These are phyloP conservation scores for Vollenhovia emeryi DNA, from an alignment of 1,140 invertebrate genomes.

Conservation along the genomic window DNA sequence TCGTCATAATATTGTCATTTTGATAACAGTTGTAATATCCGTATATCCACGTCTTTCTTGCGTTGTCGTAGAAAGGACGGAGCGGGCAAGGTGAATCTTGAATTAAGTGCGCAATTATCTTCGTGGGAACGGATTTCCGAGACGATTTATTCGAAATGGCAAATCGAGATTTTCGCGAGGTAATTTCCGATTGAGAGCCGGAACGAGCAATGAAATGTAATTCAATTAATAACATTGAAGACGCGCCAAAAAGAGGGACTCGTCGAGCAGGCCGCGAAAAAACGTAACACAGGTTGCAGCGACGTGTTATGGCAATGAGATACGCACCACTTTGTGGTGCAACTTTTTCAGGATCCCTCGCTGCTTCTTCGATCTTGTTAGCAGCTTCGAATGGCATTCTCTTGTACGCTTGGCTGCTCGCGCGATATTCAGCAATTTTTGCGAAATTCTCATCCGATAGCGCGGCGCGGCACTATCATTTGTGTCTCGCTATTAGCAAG, in stretches of 20 bases:
- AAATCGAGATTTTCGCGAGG: not conserved
- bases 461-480: conserved; percentile 1
- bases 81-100: not conserved
- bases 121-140: not conserved
- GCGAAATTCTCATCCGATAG: not conserved
- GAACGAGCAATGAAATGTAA: not conserved
- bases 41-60: not conserved
- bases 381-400: conserved; percentile 35
- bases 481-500: conserved; percentile 29
- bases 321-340: conserved; percentile 23
- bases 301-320: conserved; percentile 27
- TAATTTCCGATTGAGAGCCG: not conserved
- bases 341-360: conserved; percentile 28
- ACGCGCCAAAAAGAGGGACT: not conserved
- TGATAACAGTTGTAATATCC: not conserved
- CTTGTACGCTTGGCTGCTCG: conserved; percentile 12
- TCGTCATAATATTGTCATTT: conserved; percentile 20
- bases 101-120: not conserved
- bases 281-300: not conserved
- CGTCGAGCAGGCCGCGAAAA: not conserved
- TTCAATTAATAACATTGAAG: not conserved
- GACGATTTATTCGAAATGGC: not conserved
- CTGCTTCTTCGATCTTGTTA: conserved; percentile 51
- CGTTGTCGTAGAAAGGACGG: not conserved
- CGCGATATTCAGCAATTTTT: conserved; percentile 39